Evolutionary conservation across 2,797 vertebrate species (phyloP), one percentile per base, ranked within the genome.

Genomic region (Myiothlypis coronata): DNA sequence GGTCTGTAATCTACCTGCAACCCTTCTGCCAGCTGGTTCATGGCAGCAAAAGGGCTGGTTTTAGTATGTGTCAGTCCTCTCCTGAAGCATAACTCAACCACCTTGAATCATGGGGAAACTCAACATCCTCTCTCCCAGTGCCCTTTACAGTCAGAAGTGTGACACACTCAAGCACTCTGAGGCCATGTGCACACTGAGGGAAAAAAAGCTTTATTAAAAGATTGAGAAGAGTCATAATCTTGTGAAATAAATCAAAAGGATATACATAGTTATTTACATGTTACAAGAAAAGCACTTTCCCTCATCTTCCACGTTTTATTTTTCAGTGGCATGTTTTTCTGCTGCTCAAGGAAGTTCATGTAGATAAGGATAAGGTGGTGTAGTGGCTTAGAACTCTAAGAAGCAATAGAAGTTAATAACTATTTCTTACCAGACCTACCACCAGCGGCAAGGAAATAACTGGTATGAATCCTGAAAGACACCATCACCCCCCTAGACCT

Each of bases 271-370:
- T 37, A 19, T 55, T 63, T 47, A 35, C 2, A 32, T 23, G 5
- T 44, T 56, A 46, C 13, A 49, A 55, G 12, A 19, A 50, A 71
- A 83, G 21, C 30, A 53, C 8, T 10, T 83, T 61, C 22, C 21
- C 21, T 68, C 26, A 47, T 19, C 2, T 83, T 78, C 43, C 5
- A 30, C 39, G 14, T 34, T 43, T 56, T 55, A 39, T 43, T 39
- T 74, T 68, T 17, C 28, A 30, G 23, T 8, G 59, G 2, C 2
- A 9, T 0, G 2, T 50, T 69, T 93, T 82, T 30, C 32, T 8
- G 3, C 46, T 2, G 0, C 6, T 70, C 17, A 14, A 1, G 0
- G 52, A 26, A 41, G 47, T 14, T 56, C 9, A 18, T 20, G 1
- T 16, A 32, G 15, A 6, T 37, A 49, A 67, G 41, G 43, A 21